Evolutionary conservation across 1,140 invertebrate species (phyloP), one percentile per base, ranked within the genome.

Genomic region (Drosophila arawakana): DNA sequence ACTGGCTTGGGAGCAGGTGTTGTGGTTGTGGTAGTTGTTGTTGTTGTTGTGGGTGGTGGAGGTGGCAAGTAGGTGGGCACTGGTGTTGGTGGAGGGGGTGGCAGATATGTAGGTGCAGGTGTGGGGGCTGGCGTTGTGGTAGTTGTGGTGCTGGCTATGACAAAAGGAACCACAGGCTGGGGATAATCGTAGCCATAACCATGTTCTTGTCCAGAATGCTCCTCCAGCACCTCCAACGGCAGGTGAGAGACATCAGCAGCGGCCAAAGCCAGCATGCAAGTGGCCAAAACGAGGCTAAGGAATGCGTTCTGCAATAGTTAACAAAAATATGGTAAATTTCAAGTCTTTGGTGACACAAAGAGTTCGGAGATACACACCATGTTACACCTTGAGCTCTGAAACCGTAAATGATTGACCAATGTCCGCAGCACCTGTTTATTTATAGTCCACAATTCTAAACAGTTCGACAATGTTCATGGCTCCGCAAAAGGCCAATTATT

Each of bases 381-480:
- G 77, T 89, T 80, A 81, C 75, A 89, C 80, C 80, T 89, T 89
- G 78, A 81, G 78, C 74, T 89, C 78, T 78, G 76, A 73, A 83
- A 81, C 65, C 65, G 60, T 69, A 75, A 89, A 84, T 89, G 84
- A 78, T 89, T 81, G 80, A 78, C 71, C 68, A 72, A 81, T 57
- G 25, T 52, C 46, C 71, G 35, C 43, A 35, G 58, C 66, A 63
- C 58, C 81, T 75, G 84, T 81, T 73, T 89, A 88, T 89, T 89
- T 89, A 89, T 89, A 89, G 78, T 66, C 34, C 84, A 89, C 77
- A 89, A 89, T 90, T 90, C 85, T 88, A 78, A 78, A 83, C 76
- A 80, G 68, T 66, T 76, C 74, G 71, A 50, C 34, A 61, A 67
- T 73, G 84, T 88, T 81, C 84, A 72, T 89, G 84, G 84, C 84